Evolutionary conservation across 2,113 vertebrate species (phyloP).

Genomic region (Riparia riparia): DNA sequence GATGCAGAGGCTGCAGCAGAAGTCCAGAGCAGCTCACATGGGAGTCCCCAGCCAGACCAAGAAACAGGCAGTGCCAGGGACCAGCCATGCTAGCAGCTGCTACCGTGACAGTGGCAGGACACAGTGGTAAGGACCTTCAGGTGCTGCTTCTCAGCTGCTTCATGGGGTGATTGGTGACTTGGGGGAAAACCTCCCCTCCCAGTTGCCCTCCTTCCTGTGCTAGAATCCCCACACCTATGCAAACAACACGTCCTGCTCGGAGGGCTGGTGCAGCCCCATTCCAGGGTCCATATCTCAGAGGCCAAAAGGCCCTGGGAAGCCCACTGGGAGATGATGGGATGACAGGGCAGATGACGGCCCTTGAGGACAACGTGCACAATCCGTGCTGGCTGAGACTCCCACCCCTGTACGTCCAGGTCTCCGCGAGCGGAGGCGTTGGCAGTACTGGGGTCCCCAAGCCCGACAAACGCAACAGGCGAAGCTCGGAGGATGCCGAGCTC

Average conservation of each 20-base stretch:
- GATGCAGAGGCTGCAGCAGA: not conserved
- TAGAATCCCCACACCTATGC: not conserved
- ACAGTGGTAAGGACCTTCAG: not conserved
- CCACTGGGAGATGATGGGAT: accelerated
- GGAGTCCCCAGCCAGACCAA: not conserved
- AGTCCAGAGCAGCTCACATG: not conserved
- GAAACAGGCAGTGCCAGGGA: not conserved
- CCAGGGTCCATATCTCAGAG: not conserved
- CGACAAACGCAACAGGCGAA: not conserved
- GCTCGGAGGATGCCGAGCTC: not conserved
- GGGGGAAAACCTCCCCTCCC: not conserved
- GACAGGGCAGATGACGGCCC: no score
- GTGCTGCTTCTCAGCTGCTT: not conserved
- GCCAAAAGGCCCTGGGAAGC: not conserved
- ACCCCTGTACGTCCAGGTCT: not conserved
- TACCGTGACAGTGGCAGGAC: accelerated
- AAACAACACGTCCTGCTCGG: not conserved
- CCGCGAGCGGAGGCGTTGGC: accelerated
- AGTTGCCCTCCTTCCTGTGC: not conserved
- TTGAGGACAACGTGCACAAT: not conserved
- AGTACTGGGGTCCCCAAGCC: accelerated
- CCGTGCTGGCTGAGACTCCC: not conserved
- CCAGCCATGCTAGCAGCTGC: not conserved
- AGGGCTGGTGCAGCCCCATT: not conserved
- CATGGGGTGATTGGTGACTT: accelerated